Percentiles rank a stretch among this genome's conserved stretches.
Conservation (phyloP, 2,888 invertebrate species). For the Catocala sponsa region DNA sequence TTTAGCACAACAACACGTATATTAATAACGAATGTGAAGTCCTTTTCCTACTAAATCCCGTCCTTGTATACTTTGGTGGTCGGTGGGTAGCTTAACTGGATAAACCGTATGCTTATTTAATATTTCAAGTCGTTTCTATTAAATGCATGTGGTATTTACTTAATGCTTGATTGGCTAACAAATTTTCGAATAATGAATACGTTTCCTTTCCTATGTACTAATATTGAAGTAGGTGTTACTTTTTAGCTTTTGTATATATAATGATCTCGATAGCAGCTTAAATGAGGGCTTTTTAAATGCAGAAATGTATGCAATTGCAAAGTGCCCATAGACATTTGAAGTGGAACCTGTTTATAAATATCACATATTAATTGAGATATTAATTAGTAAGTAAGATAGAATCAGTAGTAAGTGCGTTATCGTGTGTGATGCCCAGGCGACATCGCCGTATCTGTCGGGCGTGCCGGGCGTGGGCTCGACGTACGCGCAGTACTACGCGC, state of each 20-base stretch:
- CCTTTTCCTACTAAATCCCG: conserved; percentile 50
- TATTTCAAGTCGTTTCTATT: conserved; percentile 65
- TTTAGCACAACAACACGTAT: conserved; percentile 38
- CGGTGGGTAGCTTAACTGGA: conserved; percentile 80
- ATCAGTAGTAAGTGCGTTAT: conserved; percentile 48
- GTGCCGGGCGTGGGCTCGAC: conserved; percentile 96
- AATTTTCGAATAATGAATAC: conserved; percentile 27
- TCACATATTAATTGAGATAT: not conserved
- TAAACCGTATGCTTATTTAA: conserved; percentile 78
- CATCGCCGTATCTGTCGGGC: conserved; percentile 97
- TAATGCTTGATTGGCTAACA: conserved; percentile 74
- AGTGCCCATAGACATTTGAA: not conserved
- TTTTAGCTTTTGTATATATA: conserved; percentile 41
- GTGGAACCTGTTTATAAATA: not conserved
- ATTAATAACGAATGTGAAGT: conserved; percentile 24
- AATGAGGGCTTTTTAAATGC: conserved; percentile 32
- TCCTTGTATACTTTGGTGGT: conserved; percentile 72
- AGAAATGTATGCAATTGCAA: not conserved
- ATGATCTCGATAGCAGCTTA: conserved; percentile 40
- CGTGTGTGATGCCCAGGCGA: conserved; percentile 88
- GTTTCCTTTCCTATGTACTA: conserved; percentile 21
- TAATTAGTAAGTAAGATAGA: not conserved
- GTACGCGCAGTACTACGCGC: conserved; percentile 96
- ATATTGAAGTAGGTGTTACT: conserved; percentile 29
- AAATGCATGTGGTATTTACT: conserved; percentile 68